phyloP scores from a whole-genome alignment of 2,888 invertebrate genomes.

The Myopa tessellatipennis region DNA sequence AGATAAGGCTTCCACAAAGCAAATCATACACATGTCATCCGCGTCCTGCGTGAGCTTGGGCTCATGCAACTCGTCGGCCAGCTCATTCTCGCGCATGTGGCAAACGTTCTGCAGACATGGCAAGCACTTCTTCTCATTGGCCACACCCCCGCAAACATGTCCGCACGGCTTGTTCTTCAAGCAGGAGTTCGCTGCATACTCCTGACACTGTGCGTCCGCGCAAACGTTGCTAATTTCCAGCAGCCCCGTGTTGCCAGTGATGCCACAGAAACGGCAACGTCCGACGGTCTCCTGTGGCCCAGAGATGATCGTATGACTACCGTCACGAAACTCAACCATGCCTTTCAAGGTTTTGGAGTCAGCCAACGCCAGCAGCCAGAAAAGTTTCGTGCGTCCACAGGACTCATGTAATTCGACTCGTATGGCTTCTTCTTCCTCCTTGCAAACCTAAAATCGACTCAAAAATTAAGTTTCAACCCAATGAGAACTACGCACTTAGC shows the following conservation, averaged over 20 bases:
- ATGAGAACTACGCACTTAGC: not conserved
- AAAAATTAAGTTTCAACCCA: not conserved
- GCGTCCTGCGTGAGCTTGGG: slow-evolving; percentile 88
- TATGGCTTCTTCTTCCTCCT: slow-evolving; percentile 95
- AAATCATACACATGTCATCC: slow-evolving; percentile 99
- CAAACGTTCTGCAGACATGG: slow-evolving; percentile 93
- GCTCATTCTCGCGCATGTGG: slow-evolving; percentile 64
- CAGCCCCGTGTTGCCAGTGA: slow-evolving; percentile 83
- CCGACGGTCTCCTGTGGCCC: slow-evolving; percentile 72
- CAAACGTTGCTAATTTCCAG: slow-evolving; percentile 94
- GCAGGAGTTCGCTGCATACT: slow-evolving; percentile 76
- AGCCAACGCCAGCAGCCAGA: slow-evolving; percentile 93
- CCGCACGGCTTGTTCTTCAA: slow-evolving; percentile 85
- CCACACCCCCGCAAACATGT: slow-evolving; percentile 94
- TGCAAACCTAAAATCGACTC: slow-evolving; percentile 72
- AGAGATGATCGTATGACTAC: slow-evolving; percentile 69
- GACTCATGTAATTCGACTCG: slow-evolving; percentile 97
- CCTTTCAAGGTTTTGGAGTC: slow-evolving; percentile 94
- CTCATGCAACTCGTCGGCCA: slow-evolving; percentile 61
- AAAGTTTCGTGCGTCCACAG: slow-evolving; percentile 94
- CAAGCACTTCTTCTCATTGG: slow-evolving; percentile 83
- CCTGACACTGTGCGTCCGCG: slow-evolving; percentile 93
- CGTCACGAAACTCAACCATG: slow-evolving; percentile 89
- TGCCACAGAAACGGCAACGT: slow-evolving; percentile 91
- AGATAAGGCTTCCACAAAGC: slow-evolving; percentile 95